A percentile compares a stretch with the other conserved stretches of the same genome.
These are phyloP conservation scores for Euwallacea fornicatus DNA, from an alignment of 1,140 invertebrate species.

Conservation along the genomic window DNA sequence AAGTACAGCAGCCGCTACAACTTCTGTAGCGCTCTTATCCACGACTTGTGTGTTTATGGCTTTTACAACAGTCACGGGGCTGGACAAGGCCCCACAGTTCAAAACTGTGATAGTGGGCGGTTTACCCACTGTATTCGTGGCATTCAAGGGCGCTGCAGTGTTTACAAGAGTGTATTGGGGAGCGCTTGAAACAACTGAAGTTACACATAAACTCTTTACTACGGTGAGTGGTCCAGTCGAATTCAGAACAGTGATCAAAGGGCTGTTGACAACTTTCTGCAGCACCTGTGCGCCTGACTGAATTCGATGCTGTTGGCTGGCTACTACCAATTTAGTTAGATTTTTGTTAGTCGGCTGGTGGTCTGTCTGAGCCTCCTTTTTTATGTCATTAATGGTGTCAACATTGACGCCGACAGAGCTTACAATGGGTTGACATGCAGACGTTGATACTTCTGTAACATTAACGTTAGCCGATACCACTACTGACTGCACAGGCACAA, in stretches of 20 bases:
- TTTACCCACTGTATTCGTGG: constrained; percentile 43
- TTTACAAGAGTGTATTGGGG: constrained; percentile 49
- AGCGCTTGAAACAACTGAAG: constrained; percentile 43
- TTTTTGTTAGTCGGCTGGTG: constrained; percentile 33
- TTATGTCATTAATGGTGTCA: background rate
- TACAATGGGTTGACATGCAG: constrained; percentile 10
- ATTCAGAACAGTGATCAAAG: constrained; percentile 51
- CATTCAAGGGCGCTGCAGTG: constrained; percentile 42
- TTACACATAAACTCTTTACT: constrained; percentile 50
- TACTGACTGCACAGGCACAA: constrained; percentile 22
- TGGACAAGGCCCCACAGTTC: constrained; percentile 38
- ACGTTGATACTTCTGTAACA: constrained; percentile 17
- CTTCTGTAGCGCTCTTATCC: constrained; percentile 26
- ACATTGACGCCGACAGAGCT: constrained; percentile 3
- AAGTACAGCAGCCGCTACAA: constrained; percentile 11
- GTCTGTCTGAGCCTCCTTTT: constrained; percentile 17
- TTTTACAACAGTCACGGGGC: constrained; percentile 48
- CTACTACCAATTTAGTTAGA: constrained; percentile 46
- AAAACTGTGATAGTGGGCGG: constrained; percentile 50
- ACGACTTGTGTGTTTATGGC: constrained; percentile 36
- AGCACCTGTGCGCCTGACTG: constrained; percentile 37
- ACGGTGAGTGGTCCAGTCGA: constrained; percentile 50
- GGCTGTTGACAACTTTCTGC: constrained; percentile 46
- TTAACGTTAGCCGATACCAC: constrained; percentile 17
- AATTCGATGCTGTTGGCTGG: constrained; percentile 34